These are phyloP conservation scores for Papilio elwesi DNA, from an alignment of 2,888 invertebrate species.

Conservation along the genomic window DNA sequence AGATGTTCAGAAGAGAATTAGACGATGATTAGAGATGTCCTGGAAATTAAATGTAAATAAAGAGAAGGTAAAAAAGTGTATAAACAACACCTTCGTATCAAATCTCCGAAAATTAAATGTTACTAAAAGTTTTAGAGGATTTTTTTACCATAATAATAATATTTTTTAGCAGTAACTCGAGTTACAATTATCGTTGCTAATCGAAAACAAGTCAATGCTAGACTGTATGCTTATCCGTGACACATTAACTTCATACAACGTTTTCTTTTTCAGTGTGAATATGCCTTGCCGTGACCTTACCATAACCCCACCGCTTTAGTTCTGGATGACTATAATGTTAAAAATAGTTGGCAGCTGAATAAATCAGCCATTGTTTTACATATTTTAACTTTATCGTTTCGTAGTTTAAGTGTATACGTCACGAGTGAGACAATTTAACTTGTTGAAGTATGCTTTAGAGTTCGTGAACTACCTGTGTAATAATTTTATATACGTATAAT, in stretches of 20 bases:
- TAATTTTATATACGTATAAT: no score
- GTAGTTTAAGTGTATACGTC: constrained; percentile 17
- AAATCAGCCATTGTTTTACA: constrained; percentile 37
- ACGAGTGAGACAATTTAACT: constrained; percentile 22
- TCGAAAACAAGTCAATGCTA: background rate
- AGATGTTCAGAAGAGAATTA: no score
- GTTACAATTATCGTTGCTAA: background rate
- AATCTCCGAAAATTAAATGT: no score
- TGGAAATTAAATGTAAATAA: no score
- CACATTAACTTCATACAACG: background rate
- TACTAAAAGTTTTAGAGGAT: no score
- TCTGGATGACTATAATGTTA: constrained; percentile 18
- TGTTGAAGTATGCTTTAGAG: background rate
- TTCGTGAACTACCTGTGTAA: background rate
- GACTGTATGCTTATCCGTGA: background rate
- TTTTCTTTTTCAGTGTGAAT: background rate
- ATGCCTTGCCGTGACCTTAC: constrained; percentile 18
- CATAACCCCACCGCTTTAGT: constrained; percentile 26
- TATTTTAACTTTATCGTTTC: constrained; percentile 24
- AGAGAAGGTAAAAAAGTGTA: no score
- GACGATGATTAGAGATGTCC: no score
- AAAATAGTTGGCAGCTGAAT: constrained; percentile 38
- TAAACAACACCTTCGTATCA: no score
- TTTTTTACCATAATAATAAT: no score
- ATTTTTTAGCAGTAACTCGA: no score